phyloP scores from a whole-genome alignment of 1,140 invertebrate genomes.

The Nephotettix cincticeps region DNA sequence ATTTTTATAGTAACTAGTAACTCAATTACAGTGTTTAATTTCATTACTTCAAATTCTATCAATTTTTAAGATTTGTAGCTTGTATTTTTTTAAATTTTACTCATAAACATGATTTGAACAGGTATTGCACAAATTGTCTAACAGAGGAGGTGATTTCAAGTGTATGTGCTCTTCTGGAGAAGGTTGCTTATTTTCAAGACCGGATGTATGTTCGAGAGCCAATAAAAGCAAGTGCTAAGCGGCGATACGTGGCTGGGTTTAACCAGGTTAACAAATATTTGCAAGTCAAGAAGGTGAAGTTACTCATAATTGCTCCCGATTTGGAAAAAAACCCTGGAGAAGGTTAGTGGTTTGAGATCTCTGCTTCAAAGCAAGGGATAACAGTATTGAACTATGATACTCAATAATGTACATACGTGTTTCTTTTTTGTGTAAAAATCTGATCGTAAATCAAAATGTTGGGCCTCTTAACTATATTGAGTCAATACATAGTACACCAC shows the following conservation, averaged over 20 bases:
- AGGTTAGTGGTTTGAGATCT: constrained; percentile 11
- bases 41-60: neutral
- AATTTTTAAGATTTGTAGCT: neutral
- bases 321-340: constrained; percentile 42
- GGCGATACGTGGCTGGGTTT: constrained; percentile 58
- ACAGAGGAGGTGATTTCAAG: neutral
- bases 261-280: constrained; percentile 57
- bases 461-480: too few relatives aligned
- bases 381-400: too few relatives aligned
- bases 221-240: constrained; percentile 55
- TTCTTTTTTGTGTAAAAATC: too few relatives aligned
- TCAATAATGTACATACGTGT: too few relatives aligned
- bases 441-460: too few relatives aligned
- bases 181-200: constrained; percentile 54
- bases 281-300: constrained; percentile 56
- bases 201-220: constrained; percentile 58
- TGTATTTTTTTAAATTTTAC: neutral
- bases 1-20: neutral
- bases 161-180: constrained; percentile 47
- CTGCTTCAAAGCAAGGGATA: too few relatives aligned
- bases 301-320: constrained; percentile 59
- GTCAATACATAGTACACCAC: too few relatives aligned
- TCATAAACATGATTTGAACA: too few relatives aligned
- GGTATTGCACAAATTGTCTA: constrained; percentile 22
- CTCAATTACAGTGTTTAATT: neutral